phyloP scores from a whole-genome alignment of 1,140 invertebrate species.

The Dinothrombium tinctorium region DNA sequence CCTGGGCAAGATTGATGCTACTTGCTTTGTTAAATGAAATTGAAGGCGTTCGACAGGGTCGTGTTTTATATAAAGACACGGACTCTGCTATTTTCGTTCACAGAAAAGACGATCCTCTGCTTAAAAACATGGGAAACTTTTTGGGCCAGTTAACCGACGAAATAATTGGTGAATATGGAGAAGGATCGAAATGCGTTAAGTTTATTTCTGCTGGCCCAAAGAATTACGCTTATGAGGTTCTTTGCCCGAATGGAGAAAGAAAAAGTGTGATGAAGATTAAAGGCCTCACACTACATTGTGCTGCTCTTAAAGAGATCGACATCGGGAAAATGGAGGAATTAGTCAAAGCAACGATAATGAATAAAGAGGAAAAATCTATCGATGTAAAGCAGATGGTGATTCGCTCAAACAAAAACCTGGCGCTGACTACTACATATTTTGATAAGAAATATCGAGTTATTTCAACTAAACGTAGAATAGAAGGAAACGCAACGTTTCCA shows the following conservation, averaged over 20 bases:
- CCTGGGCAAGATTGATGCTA: background rate
- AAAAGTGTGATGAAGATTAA: background rate
- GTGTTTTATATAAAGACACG: constrained; percentile 1
- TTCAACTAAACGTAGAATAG: no score
- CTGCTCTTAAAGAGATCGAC: no score
- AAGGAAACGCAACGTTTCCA: no score
- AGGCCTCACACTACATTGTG: no score
- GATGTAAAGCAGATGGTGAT: no score
- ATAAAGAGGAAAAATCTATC: no score
- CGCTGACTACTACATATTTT: no score
- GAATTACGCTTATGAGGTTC: constrained; percentile 6
- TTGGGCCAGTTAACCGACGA: constrained; percentile 8
- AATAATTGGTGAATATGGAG: no score
- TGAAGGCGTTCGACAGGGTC: background rate
- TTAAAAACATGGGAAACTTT: background rate
- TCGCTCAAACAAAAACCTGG: no score
- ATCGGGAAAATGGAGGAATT: no score
- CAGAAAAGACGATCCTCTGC: background rate
- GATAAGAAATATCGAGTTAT: no score
- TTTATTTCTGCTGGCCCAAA: constrained; percentile 1
- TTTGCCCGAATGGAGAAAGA: background rate
- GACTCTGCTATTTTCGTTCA: background rate
- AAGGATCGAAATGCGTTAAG: background rate
- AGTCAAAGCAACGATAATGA: no score
- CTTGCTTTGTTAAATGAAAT: background rate